Conservation (phyloP, 2,888 invertebrate species). For the Drosophila kuntzei region DNA sequence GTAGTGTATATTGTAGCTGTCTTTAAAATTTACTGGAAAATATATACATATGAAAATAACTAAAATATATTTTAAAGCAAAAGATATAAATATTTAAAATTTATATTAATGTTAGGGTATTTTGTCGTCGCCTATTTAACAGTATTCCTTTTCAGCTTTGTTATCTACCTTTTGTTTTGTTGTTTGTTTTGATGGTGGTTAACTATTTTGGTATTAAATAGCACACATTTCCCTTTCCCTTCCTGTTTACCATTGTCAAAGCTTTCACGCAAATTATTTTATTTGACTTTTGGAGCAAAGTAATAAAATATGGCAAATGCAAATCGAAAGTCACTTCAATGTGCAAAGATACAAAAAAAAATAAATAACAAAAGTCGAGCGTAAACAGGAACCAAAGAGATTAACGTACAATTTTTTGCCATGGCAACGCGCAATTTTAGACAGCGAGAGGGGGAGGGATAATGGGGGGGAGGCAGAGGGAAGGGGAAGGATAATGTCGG, state of each 20-base stretch:
- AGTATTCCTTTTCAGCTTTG: neutral
- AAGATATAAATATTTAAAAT: too few species aligned
- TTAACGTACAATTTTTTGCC: slow-evolving; percentile 34
- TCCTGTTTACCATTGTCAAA: slow-evolving; percentile 32
- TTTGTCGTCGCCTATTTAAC: neutral
- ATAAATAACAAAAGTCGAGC: slow-evolving; percentile 10
- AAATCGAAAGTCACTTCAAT: slow-evolving; percentile 71
- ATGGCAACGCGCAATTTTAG: slow-evolving; percentile 31
- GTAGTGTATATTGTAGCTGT: too few species aligned
- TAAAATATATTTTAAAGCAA: too few species aligned
- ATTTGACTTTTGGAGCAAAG: slow-evolving; percentile 51
- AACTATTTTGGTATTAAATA: slow-evolving; percentile 46
- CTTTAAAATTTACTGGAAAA: too few species aligned
- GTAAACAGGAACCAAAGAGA: slow-evolving; percentile 23
- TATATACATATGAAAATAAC: too few species aligned
- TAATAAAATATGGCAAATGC: slow-evolving; percentile 65
- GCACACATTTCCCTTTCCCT: slow-evolving; percentile 5
- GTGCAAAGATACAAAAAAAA: slow-evolving; percentile 20
- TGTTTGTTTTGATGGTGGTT: slow-evolving; percentile 34
- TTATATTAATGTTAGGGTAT: neutral
- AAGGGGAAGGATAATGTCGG: slow-evolving; percentile 6
- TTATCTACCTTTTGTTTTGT: slow-evolving; percentile 10
- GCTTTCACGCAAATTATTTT: slow-evolving; percentile 75
- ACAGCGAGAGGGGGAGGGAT: neutral
- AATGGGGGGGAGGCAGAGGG: too few species aligned